A percentile compares a stretch with the other conserved stretches of the same genome.
Evolutionary conservation across 2,888 invertebrate species (phyloP).

Genomic region (Pheosia tremula): DNA sequence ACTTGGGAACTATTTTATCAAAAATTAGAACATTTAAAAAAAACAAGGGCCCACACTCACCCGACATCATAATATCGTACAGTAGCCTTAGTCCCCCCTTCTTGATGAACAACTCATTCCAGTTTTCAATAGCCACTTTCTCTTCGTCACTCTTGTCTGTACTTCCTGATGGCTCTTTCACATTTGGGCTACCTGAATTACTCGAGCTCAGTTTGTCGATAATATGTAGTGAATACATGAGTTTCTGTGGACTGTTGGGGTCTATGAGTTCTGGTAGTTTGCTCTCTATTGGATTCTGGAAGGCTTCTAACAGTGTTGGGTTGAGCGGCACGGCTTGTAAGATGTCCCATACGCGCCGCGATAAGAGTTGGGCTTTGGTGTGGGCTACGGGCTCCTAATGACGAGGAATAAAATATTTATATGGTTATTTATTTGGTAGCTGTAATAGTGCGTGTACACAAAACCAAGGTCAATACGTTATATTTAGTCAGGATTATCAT

Average conservation of each 20-base stretch:
- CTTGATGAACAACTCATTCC: constrained; percentile 93
- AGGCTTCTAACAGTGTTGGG: constrained; percentile 92
- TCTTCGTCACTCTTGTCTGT: constrained; percentile 68
- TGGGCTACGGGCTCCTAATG: constrained; percentile 88
- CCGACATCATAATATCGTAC: constrained; percentile 96
- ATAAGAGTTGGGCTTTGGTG: constrained; percentile 94
- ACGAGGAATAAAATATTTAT: background rate
- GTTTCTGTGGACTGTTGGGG: constrained; percentile 95
- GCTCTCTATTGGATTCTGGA: constrained; percentile 89
- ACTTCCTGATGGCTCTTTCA: constrained; percentile 56
- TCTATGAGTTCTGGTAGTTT: constrained; percentile 91
- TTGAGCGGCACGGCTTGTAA: constrained; percentile 96
- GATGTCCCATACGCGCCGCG: constrained; percentile 97
- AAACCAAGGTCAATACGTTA: no score
- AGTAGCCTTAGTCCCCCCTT: constrained; percentile 94
- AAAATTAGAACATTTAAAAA: no score
- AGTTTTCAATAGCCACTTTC: constrained; percentile 73
- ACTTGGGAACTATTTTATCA: no score
- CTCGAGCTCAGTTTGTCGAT: constrained; percentile 84
- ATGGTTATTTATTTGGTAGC: background rate
- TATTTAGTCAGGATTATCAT: background rate
- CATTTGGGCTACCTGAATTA: constrained; percentile 52
- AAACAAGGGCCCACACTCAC: constrained; percentile 55
- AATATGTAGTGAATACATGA: constrained; percentile 97
- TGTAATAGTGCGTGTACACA: no score